A percentile compares a stretch with the other conserved stretches of the same genome.
These are phyloP conservation scores for Aurelia sp. DNA, from an alignment of 30 jellyfish, hydroid and myxozoan species.

Conservation along the genomic window DNA sequence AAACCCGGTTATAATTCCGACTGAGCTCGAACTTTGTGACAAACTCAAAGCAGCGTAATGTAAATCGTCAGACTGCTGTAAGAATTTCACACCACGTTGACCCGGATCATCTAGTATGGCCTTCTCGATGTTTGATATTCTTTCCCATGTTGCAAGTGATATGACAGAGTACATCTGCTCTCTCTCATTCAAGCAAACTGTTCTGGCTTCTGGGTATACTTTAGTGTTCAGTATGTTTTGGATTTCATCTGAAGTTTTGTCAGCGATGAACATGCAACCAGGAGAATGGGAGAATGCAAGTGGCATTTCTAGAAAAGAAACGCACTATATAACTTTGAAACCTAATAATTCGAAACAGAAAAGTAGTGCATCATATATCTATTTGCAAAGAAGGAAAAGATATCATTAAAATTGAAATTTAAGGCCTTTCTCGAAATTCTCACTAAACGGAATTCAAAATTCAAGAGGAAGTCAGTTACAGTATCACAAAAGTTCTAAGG, in stretches of 20 bases:
- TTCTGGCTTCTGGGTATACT: constrained; percentile 76
- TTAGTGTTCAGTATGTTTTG: constrained; percentile 37
- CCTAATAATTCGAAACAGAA: background rate
- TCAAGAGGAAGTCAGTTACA: too few species aligned
- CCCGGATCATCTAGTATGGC: constrained; percentile 78
- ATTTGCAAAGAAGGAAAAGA: too few species aligned
- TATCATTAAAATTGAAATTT: too few species aligned
- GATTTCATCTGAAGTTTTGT: constrained; percentile 55
- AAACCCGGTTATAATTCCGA: constrained; percentile 81
- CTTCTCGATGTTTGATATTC: constrained; percentile 41
- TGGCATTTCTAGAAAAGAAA: constrained; percentile 66
- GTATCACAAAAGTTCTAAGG: too few species aligned
- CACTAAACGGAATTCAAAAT: too few species aligned
- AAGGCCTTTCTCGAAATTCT: too few species aligned
- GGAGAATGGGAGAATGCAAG: constrained; percentile 88
- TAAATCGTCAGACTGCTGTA: constrained; percentile 62
- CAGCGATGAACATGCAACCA: constrained; percentile 86
- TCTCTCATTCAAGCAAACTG: constrained; percentile 65
- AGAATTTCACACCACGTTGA: constrained; percentile 59
- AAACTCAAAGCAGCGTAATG: constrained; percentile 76
- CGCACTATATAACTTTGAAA: background rate
- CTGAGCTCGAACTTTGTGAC: constrained; percentile 77
- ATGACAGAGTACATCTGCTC: constrained; percentile 61
- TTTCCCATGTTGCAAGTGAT: constrained; percentile 55
- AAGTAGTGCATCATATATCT: too few species aligned